Evolutionary conservation across 1,140 invertebrate species (phyloP), one percentile per base, ranked within the genome.

Genomic region (Drosophila neocordata): DNA sequence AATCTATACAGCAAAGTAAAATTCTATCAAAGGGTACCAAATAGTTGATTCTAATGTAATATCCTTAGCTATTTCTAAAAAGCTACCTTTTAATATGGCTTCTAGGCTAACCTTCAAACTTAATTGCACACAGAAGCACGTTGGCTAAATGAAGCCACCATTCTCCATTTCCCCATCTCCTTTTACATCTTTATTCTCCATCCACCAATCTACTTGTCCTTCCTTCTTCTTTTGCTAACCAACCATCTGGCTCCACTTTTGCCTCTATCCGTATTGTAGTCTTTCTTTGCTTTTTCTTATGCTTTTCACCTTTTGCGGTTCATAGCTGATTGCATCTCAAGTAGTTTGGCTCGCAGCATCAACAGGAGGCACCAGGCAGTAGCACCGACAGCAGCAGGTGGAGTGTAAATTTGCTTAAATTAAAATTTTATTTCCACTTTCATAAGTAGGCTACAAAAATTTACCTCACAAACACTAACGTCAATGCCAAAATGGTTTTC

Each of bases 251-350:
- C 24, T 51, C n/a, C 22, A 27, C 7, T 18, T 13, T 61, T 44
- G 44, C 35, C 37, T 44, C 41, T 37, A 24, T 15, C 18, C 8
- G 22, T n/a, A 56, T 65, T 65, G 35, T 37, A 41, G 18, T 63
- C 44, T 53, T 34, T 37, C 41, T 53, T 63, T 67, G 15, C 27
- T 41, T 68, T 75, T 75, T 77, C 75, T 77, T 85, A 79, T 61
- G 67, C 74, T 62, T 79, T 88, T 83, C 79, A 88, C 83, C 83
- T 76, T 78, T 79, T 88, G 83, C 76, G 83, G 76, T 77, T 79
- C 64, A 88, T 65, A 69, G 69, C 67, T 88, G 76, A 88, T 83
- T 88, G 83, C 79, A 66, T 69, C 83, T 88, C 65, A 83, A 88
- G 83, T 69, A 77, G 83, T 57, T 68, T 24, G 70, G 38, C 56